A percentile compares a stretch with the other conserved stretches of the same genome.
Conservation (phyloP, 1,140 invertebrate genomes). For the Mercenaria mercenaria region DNA sequence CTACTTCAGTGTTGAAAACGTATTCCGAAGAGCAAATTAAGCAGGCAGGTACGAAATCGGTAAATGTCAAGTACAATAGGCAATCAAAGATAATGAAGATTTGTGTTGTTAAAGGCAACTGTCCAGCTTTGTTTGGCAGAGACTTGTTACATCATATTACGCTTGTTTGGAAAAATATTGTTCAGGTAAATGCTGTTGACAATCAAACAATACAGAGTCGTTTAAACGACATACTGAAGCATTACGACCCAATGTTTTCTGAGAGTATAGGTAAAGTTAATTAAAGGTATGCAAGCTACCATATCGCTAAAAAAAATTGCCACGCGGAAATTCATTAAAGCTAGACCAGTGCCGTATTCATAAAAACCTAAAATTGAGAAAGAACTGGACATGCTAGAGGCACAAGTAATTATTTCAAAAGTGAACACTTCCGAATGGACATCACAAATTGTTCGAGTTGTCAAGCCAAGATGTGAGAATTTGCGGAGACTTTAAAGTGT, state of each 20-base stretch:
- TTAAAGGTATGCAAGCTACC: slow-evolving; percentile 57
- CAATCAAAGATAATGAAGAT: slow-evolving; percentile 29
- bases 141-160: slow-evolving; percentile 50
- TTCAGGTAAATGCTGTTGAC: neutral
- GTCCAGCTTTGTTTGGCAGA: slow-evolving; percentile 52
- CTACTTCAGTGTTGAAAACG: neutral
- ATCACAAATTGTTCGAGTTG: slow-evolving; percentile 83
- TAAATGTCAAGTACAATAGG: slow-evolving; percentile 36
- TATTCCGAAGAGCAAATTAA: slow-evolving; percentile 28
- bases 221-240: neutral
- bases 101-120: slow-evolving; percentile 18
- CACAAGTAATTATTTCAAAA: slow-evolving; percentile 70
- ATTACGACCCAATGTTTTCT: slow-evolving; percentile 17
- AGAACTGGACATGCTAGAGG: slow-evolving; percentile 52
- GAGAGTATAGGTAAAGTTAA: no score
- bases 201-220: neutral
- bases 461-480: slow-evolving; percentile 82
- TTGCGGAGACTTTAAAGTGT: slow-evolving; percentile 84
- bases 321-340: slow-evolving; percentile 48
- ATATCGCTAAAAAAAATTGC: slow-evolving; percentile 47
- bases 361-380: slow-evolving; percentile 74
- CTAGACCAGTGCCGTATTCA: slow-evolving; percentile 82
- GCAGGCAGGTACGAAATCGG: neutral
- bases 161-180: slow-evolving; percentile 40
- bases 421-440: slow-evolving; percentile 79